Base-by-base conservation (phyloP, 2,888 invertebrate species). In the Phorcus lineatus region DNA sequence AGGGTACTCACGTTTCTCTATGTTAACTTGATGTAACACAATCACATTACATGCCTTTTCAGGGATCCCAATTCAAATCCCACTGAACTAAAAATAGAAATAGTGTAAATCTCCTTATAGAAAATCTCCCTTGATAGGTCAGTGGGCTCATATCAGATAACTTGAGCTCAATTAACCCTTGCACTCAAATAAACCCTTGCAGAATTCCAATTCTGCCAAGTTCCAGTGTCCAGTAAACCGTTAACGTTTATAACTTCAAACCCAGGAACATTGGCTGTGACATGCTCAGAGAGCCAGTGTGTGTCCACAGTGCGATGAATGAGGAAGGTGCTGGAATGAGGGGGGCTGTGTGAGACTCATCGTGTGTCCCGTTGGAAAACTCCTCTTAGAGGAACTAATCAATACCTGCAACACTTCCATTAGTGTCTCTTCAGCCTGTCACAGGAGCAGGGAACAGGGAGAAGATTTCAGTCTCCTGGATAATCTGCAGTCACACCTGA, bases 51-150 rank as follows among this genome's bases (percentile, higher is more conserved):
- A 70, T 70, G 28, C 40, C 9, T 19, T 40, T 70, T 36, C 36
- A 62, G 70, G 70, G 36, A 31, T 36, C 70, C 36, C 31, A 70
- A 70, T 36, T 70, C 40, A 40, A 70, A 70, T 70, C 40, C 70
- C 70, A 40, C 36, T 70, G 70, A 31, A 70, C 70, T 70, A n/a
- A 70, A 70, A 70, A 70, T 36, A 31, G 70, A 70, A 62, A 62
- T 17, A 40, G 31, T 70, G 70, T 70, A 36, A 70, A 70, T 40
- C 70, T 70, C 70, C 70, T 36, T 19, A 70, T 19, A 70, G 36
- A 70, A 16, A 70, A 40, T 62, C 28, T 17, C 13, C 16, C 13
- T 16, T 62, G 62, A 28, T 62, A 28, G 62, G 62, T 62, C 28
- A 62, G n/a, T 24, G 28, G 24, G 62, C 62, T 62, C 62, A 62